Evolutionary conservation across 23 tunicate species (phyloP).

Genomic region (Styela plicata): DNA sequence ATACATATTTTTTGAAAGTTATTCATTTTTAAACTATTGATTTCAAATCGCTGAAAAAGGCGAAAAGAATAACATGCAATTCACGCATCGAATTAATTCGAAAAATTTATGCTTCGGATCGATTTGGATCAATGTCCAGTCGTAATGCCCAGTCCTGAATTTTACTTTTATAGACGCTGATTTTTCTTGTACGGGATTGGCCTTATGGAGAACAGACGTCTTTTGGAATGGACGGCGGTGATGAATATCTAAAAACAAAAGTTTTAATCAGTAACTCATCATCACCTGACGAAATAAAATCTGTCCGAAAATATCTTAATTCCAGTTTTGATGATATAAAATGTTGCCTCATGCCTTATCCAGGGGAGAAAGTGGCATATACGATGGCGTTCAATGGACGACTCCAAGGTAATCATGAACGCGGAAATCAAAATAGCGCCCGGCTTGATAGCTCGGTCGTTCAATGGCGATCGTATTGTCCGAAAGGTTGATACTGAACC

Average conservation of each 20-base stretch:
- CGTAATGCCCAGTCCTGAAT: too few relatives aligned
- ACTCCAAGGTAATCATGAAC: background rate
- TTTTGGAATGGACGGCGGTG: background rate
- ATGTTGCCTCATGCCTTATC: conserved; percentile 12
- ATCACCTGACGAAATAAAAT: background rate
- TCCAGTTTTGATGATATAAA: background rate
- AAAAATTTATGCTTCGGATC: too few relatives aligned
- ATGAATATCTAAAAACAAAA: background rate
- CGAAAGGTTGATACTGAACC: too few relatives aligned
- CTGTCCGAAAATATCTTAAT: background rate
- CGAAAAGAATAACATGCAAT: too few relatives aligned
- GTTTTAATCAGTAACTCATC: background rate
- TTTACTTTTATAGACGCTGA: background rate
- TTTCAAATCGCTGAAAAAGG: too few relatives aligned
- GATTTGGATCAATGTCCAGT: too few relatives aligned
- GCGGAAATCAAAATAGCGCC: too few relatives aligned
- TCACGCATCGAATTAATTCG: too few relatives aligned
- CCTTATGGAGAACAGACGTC: background rate
- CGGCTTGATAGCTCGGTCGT: too few relatives aligned
- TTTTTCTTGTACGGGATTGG: conserved; percentile 7
- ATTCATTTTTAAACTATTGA: too few relatives aligned
- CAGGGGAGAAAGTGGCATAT: background rate
- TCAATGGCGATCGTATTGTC: too few relatives aligned
- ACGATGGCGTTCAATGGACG: background rate
- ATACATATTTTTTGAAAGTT: too few relatives aligned